Conservation (phyloP, 2,888 invertebrate species). For the Netelia fuscicornis region DNA sequence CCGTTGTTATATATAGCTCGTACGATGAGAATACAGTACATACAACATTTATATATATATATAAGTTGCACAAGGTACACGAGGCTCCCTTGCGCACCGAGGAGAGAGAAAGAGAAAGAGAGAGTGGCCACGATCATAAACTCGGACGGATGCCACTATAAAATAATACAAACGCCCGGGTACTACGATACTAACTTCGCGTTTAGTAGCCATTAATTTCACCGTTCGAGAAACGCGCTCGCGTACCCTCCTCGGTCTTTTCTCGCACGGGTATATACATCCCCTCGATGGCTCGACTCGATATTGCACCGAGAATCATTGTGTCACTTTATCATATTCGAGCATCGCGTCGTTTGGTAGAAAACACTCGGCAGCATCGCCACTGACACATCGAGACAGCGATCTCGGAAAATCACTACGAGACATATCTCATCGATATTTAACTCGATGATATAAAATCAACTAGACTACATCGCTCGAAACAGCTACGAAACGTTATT, state of each 20-base stretch:
- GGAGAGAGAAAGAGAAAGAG: conserved; percentile 41
- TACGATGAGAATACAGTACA: not conserved
- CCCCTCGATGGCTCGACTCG: not conserved
- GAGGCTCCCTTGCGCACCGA: not conserved
- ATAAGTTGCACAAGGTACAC: not conserved
- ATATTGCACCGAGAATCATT: conserved; percentile 57
- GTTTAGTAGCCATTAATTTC: conserved; percentile 81
- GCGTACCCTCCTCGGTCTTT: conserved; percentile 28
- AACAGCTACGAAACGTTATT: no score
- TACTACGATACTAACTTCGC: conserved; percentile 77
- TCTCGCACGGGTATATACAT: conserved; percentile 14
- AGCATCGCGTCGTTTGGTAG: conserved; percentile 57
- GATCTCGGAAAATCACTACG: conserved; percentile 7
- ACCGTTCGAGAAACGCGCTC: conserved; percentile 54
- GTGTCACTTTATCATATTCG: conserved; percentile 68
- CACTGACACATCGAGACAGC: not conserved
- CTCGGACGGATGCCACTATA: conserved; percentile 74
- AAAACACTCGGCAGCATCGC: conserved; percentile 32
- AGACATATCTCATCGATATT: conserved; percentile 48
- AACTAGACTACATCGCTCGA: no score
- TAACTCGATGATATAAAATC: conserved; percentile 6
- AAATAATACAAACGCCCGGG: conserved; percentile 76
- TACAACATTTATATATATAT: conserved; percentile 16
- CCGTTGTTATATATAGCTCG: conserved; percentile 33
- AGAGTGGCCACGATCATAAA: conserved; percentile 64